Conservation (phyloP, 1,140 invertebrate species). For the Drosophila melanogaster region DNA sequence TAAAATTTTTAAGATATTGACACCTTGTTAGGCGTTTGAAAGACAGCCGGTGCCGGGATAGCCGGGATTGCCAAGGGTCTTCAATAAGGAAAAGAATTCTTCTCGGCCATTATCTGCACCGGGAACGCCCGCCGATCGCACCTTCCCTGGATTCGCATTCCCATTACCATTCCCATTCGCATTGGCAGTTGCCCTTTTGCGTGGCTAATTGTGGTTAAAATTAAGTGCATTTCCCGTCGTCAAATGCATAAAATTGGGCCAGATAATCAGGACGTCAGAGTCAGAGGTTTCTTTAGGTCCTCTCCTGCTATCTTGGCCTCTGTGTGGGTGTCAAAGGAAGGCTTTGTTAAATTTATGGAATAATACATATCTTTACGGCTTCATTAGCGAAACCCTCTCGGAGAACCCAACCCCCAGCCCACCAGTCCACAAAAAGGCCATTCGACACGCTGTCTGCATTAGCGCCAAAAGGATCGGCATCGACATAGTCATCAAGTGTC, state of each 20-base stretch:
- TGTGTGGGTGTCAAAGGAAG: conserved; percentile 70
- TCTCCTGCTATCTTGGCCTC: conserved; percentile 1
- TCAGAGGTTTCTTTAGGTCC: conserved; percentile 2
- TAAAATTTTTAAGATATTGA: conserved; percentile 84
- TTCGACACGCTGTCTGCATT: conserved; percentile 78
- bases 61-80: conserved; percentile 19
- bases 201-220: conserved; percentile 79
- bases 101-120: conserved; percentile 15
- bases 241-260: conserved; percentile 66
- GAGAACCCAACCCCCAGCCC: conserved; percentile 8
- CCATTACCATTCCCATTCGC: neutral
- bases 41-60: conserved; percentile 30
- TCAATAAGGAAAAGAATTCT: conserved; percentile 48
- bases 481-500: conserved; percentile 62
- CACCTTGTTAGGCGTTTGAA: conserved; percentile 82
- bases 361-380: conserved; percentile 84
- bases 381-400: conserved; percentile 73
- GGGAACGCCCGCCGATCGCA: conserved; percentile 30
- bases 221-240: conserved; percentile 66
- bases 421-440: conserved; percentile 26
- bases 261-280: conserved; percentile 50
- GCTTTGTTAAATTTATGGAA: conserved; percentile 74
- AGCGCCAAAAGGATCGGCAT: conserved; percentile 71
- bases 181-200: conserved; percentile 42
- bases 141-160: conserved; percentile 4